These are phyloP conservation scores for Grantiella picta DNA, from an alignment of 2,113 vertebrate genomes.

Conservation along the genomic window DNA sequence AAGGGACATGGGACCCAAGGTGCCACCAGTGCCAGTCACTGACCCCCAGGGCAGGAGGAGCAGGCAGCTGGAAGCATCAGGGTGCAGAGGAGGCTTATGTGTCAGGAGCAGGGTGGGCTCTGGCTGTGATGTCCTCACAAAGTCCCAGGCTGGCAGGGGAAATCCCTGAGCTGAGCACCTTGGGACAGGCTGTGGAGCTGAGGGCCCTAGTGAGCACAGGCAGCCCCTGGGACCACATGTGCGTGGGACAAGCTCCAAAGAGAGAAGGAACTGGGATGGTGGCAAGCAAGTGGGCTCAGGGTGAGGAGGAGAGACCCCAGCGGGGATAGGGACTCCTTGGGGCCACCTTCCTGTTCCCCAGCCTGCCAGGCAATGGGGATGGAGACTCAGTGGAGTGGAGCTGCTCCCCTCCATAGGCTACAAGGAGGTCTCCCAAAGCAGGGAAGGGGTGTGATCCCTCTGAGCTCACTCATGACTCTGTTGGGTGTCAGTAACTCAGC, in stretches of 20 bases:
- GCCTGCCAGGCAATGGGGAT: background rate
- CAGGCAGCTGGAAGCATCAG: background rate
- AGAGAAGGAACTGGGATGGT: background rate
- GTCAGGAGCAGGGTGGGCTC: fast-evolving
- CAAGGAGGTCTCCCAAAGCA: background rate
- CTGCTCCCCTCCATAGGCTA: background rate
- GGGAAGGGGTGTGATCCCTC: background rate
- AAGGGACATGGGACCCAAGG: fast-evolving
- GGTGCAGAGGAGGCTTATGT: background rate
- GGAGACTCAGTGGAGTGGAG: background rate
- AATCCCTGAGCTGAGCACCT: background rate
- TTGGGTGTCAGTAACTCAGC: background rate
- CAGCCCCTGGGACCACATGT: fast-evolving
- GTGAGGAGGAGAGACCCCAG: background rate
- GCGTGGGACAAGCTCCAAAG: background rate
- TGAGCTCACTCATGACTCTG: background rate
- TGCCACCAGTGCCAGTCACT: background rate
- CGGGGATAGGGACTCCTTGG: background rate
- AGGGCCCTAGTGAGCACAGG: background rate
- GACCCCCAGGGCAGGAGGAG: background rate
- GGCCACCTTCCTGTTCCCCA: background rate
- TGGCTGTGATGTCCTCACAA: background rate
- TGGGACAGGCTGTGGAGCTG: background rate
- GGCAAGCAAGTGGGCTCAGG: fast-evolving
- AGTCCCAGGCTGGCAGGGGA: background rate